phyloP scores from a whole-genome alignment of 2,888 invertebrate genomes.

The Scaptomyza cyrtandrae region DNA sequence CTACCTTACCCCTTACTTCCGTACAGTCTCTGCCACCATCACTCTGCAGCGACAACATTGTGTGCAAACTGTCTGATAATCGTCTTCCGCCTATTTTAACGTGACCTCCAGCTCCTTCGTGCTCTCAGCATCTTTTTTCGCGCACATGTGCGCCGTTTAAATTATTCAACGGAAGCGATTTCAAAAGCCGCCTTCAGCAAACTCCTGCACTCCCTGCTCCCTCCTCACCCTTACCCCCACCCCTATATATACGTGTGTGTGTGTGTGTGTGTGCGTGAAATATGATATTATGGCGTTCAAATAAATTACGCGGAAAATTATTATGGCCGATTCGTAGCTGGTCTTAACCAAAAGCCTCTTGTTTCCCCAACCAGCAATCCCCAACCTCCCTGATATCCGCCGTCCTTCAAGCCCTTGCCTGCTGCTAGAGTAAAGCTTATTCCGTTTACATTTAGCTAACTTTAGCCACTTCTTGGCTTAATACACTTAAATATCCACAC shows the following conservation, averaged over 20 bases:
- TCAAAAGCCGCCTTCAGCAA: slow-evolving; percentile 25
- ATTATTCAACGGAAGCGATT: slow-evolving; percentile 74
- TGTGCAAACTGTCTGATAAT: slow-evolving; percentile 81
- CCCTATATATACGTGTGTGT: slow-evolving; percentile 4
- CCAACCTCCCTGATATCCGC: not conserved
- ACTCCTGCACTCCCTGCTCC: not conserved
- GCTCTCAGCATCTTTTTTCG: slow-evolving; percentile 35
- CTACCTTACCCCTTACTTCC: too few relatives aligned
- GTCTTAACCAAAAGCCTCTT: slow-evolving; percentile 11
- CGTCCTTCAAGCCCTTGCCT: too few relatives aligned
- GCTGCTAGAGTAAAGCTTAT: not conserved
- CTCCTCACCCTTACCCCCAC: not conserved
- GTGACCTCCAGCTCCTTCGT: slow-evolving; percentile 40
- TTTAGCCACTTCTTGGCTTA: slow-evolving; percentile 2
- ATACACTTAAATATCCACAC: slow-evolving; percentile 1
- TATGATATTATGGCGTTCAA: slow-evolving; percentile 77
- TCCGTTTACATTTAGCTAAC: not conserved
- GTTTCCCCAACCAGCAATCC: not conserved
- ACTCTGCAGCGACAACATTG: slow-evolving; percentile 62
- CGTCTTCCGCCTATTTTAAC: slow-evolving; percentile 81
- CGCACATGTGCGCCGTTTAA: slow-evolving; percentile 76
- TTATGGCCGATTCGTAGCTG: slow-evolving; percentile 67
- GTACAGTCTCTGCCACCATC: not conserved
- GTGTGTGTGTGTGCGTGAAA: slow-evolving; percentile 50
- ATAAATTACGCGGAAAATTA: slow-evolving; percentile 80